A percentile compares a stretch with the other conserved stretches of the same genome.
Evolutionary conservation across 2,888 invertebrate genomes (phyloP).

Genomic region (Hyposoter dolosus): DNA sequence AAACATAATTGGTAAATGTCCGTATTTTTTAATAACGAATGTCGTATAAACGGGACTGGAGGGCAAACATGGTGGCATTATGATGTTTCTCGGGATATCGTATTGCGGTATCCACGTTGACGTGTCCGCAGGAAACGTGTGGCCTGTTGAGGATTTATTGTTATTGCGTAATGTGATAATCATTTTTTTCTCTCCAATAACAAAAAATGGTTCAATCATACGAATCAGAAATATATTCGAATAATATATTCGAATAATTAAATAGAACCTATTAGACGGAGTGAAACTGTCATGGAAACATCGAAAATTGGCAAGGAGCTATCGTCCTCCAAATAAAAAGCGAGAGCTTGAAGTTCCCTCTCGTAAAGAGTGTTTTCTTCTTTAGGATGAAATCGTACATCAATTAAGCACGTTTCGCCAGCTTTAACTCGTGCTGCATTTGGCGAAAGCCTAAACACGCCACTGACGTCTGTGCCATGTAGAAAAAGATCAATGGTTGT

Average conservation of each 20-base stretch:
- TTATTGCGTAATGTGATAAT: background rate
- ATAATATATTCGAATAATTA: background rate
- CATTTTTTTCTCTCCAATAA: no score
- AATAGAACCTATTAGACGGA: slow-evolving; percentile 75
- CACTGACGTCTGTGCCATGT: slow-evolving; percentile 74
- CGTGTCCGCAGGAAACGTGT: slow-evolving; percentile 72
- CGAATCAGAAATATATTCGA: background rate
- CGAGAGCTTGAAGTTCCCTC: slow-evolving; percentile 78
- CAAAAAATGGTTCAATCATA: background rate
- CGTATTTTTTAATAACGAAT: slow-evolving; percentile 82
- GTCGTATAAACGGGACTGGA: slow-evolving; percentile 79
- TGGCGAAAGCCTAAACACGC: slow-evolving; percentile 80
- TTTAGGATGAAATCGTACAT: slow-evolving; percentile 81
- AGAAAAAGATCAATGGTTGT: background rate
- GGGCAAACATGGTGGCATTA: slow-evolving; percentile 80
- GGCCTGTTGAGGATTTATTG: slow-evolving; percentile 68
- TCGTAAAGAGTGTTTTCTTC: slow-evolving; percentile 76
- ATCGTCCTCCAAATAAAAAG: slow-evolving; percentile 70
- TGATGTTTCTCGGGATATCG: slow-evolving; percentile 77
- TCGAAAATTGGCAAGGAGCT: slow-evolving; percentile 33
- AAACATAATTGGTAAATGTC: slow-evolving; percentile 84
- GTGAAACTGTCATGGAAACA: slow-evolving; percentile 75
- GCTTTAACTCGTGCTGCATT: slow-evolving; percentile 74
- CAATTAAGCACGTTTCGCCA: slow-evolving; percentile 79
- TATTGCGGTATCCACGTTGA: slow-evolving; percentile 78